Base-by-base conservation (phyloP, 2,113 vertebrate species). In the Gadus macrocephalus region DNA sequence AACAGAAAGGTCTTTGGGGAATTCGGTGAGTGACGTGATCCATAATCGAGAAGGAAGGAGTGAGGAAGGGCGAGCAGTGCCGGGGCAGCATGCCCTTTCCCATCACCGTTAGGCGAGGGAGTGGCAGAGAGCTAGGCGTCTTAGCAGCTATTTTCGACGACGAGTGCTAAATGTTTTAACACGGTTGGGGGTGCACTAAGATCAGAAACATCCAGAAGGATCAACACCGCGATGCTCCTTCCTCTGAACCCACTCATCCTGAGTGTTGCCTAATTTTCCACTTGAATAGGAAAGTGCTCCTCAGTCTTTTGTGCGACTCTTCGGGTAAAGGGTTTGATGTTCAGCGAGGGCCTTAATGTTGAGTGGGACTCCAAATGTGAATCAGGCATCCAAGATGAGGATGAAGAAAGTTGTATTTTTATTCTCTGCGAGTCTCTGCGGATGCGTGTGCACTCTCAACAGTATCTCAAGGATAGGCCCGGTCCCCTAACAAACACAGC, bases 121-220 rank as follows among this genome's bases (percentile, higher is more conserved):
- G 42, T 12, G 42, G 7, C 42, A 49, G 6, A 49, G 12, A 49
- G 42, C 42, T 49, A 49, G 42, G 42, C 42, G 11, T 49, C 42
- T 49, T 14, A 14, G 9, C 12, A 49, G 42, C 42, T 49, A 49
- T 49, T 49, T 49, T 14, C 42, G 42, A 9, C 42, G 11, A 49
- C 12, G 42, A 49, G 42, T 71, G 73, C 82, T 73, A 81, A 79
- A 80, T 70, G 75, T 63, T 60, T 78, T 12, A 53, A 74, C 67
- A 79, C 79, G 79, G 60, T 49, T 83, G 78, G 81, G 14, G 15
- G 5, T 80, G 66, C 64, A 70, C 70, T 35, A 35, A 35, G 74
- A 84, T 85, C 62, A 73, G 28, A 82, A 84, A 79, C 82, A 77
- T 82, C 71, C 79, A 67, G 69, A 73, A 82, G 70, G 60, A 80